These are phyloP conservation scores for Argopecten irradians DNA, from an alignment of 1,140 invertebrate genomes.

Conservation along the genomic window DNA sequence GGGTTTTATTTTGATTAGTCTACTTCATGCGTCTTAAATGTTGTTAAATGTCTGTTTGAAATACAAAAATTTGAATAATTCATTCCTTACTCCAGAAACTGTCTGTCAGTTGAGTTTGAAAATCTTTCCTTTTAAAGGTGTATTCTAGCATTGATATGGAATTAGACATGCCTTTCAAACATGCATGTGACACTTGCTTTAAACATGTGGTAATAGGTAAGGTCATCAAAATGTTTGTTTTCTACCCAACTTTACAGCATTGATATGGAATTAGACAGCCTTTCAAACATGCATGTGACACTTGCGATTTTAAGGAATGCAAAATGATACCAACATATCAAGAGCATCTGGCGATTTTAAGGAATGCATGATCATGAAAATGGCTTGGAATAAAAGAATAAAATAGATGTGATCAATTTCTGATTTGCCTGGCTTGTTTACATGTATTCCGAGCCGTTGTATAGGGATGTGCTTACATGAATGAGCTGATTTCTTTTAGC, in stretches of 20 bases:
- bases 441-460: neutral
- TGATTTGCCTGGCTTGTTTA: neutral
- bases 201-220: neutral
- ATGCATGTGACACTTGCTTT: neutral
- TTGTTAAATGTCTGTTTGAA: slow-evolving; percentile 18
- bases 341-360: neutral
- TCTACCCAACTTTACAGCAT: too few relatives aligned
- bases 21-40: neutral
- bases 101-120: neutral
- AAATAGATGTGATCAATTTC: neutral
- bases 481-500: neutral
- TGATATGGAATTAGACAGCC: too few relatives aligned
- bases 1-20: slow-evolving; percentile 9
- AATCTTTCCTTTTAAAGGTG: neutral
- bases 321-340: too few relatives aligned
- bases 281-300: too few relatives aligned
- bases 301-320: too few relatives aligned
- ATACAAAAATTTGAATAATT: neutral
- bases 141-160: neutral
- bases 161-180: neutral
- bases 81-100: neutral
- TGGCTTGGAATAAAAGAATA: neutral
- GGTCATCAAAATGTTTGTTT: neutral
- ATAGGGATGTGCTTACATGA: neutral
- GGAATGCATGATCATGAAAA: neutral